phyloP scores from a whole-genome alignment of 2,888 invertebrate genomes.

The Vanessa cardui region DNA sequence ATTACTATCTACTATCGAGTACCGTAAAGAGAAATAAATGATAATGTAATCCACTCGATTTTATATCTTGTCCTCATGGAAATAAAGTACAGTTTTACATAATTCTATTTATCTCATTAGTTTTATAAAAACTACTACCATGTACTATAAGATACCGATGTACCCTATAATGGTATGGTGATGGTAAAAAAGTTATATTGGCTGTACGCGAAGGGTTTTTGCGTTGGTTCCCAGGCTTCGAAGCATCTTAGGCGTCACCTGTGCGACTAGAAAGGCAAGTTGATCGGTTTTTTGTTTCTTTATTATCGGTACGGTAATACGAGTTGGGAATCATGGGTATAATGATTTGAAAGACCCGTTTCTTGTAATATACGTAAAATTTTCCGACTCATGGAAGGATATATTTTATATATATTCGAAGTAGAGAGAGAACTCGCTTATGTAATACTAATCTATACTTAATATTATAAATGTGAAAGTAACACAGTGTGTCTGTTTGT shows the following conservation, averaged over 20 bases:
- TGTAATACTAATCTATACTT: too few relatives aligned
- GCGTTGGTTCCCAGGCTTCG: conserved; percentile 34
- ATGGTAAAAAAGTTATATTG: conserved; percentile 20
- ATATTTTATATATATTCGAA: too few relatives aligned
- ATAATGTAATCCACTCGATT: neutral
- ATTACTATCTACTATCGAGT: conserved; percentile 14
- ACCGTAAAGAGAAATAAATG: conserved; percentile 3
- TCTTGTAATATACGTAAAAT: neutral
- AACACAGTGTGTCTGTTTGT: too few relatives aligned
- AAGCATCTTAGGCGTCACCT: conserved; percentile 15
- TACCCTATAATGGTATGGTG: conserved; percentile 22
- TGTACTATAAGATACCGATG: conserved; percentile 7
- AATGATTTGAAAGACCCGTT: neutral
- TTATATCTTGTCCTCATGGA: neutral
- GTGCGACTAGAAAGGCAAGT: conserved; percentile 18
- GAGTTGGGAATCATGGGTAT: neutral
- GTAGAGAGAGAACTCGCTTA: too few relatives aligned
- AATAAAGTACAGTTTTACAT: neutral
- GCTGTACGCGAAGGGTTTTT: conserved; percentile 29
- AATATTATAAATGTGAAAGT: too few relatives aligned
- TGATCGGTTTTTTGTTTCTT: neutral
- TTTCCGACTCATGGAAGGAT: too few relatives aligned
- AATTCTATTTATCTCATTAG: conserved; percentile 7
- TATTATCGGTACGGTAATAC: conserved; percentile 4
- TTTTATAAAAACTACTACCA: conserved; percentile 20